Evolutionary conservation across 2,888 invertebrate species (phyloP), one percentile per base, ranked within the genome.

Genomic region (Nemurella pictetii): DNA sequence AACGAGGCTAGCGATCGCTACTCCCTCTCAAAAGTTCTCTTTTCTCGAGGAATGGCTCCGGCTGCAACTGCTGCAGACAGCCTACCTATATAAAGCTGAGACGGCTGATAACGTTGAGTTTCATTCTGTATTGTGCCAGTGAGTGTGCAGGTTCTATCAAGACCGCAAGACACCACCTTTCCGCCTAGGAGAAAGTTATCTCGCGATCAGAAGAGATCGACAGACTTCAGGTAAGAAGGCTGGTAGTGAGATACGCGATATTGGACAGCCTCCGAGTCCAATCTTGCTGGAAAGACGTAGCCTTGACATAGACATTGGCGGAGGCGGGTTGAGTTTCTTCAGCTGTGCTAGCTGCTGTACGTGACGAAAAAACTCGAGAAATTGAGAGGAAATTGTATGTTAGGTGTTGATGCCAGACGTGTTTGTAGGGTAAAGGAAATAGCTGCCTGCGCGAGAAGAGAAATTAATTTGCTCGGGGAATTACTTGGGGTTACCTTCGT

Each of bases 111-210:
- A 78, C 5, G 29, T 78, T 75, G 75, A 78, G 78, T 78, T 78
- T 78, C 78, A 78, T 78, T 78, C 78, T 29, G 28, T 25, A 27
- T 75, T 75, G 75, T 75, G 78, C 30, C 5, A 78, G 78, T 78
- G 78, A 78, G 29, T 78, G 30, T n/a, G 28, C 29, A 78, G 78
- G 78, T 78, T 3, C 4, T 26, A 75, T 1, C 26, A 9, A n/a
- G 55, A 55, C 55, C 12, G 28, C 75, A 28, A 28, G 75, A 26
- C 7, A 75, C 2, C 26, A 75, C 27, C n/a, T n/a, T n/a, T n/a
- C n/a, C 75, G 26, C 26, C 27, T 9, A 75, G 75, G 75, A 75
- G 75, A 75, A 75, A 75, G 75, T 75, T 28, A 27, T 75, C 75
- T 26, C 25, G 75, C 26, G 26, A 27, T 28, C 26, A 28, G 9